Evolutionary conservation across 2,797 vertebrate genomes (phyloP), one percentile per base, ranked within the genome.

Genomic region (Taeniopygia guttata): DNA sequence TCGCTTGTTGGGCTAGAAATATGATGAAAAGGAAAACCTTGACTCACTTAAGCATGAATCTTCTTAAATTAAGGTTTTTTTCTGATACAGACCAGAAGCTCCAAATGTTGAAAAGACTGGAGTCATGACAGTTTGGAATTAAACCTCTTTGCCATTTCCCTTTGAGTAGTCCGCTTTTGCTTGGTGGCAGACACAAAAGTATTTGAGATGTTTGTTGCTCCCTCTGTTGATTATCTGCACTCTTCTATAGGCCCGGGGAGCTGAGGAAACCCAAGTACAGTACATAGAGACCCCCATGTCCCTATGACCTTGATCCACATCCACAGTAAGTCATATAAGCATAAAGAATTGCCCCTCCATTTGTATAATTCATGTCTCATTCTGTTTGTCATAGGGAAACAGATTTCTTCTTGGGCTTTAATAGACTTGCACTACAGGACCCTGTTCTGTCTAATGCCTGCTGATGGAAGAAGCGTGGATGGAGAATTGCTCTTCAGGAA

Each of bases 401-500:
- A 82, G 55, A 74, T 80, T 94, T 93, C 52, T 91, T 92, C 74
- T 70, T 45, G 36, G 66, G 17, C 49, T 91, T 79, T 90, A 82
- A 63, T 7, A 92, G 67, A 74, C 66, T 56, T 84, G 36, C 8
- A 30, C 59, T 76, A 32, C 29, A 90, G 91, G 83, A 82, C 68
- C 63, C 77, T 82, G 64, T 58, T 94, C 89, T 91, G 70, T 76
- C 63, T 96, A 87, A 94, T 82, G 80, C 83, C 86, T 74, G 40
- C 78, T 70, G 68, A 84, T 89, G 92, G 95, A 93, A 94, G 80
- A 89, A 93, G 49, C 7, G 16, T 79, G 91, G 94, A 87, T 84
- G 78, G 86, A 93, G 92, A 92, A 95, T 68, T 89, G 84, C 94
- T 94, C 93, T 77, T 96, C 84, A 74, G 93, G 91, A 96, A 93